These are phyloP conservation scores for Chloropsis hardwickii DNA, from an alignment of 2,113 vertebrate genomes.

Conservation along the genomic window DNA sequence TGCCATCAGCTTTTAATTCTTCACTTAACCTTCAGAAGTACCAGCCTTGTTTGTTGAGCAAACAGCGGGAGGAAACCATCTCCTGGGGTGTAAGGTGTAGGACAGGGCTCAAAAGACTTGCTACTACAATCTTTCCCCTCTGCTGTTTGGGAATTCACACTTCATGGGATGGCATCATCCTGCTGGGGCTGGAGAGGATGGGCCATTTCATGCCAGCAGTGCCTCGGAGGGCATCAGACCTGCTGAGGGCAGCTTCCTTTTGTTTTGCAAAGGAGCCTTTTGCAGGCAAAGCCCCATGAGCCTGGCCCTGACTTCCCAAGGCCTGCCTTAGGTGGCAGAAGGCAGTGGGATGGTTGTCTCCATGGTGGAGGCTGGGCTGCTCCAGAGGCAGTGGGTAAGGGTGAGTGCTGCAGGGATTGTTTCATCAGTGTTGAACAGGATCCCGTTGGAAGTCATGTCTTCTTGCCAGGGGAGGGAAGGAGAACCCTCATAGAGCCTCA, in stretches of 20 bases:
- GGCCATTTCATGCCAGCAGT: neutral
- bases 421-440: neutral
- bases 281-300: neutral
- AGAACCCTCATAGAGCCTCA: neutral
- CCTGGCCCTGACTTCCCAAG: neutral
- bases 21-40: neutral
- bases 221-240: neutral
- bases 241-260: neutral
- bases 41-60: neutral
- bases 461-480: neutral
- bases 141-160: neutral
- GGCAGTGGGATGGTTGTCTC: neutral
- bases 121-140: neutral
- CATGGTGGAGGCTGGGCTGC: neutral
- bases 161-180: neutral
- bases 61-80: neutral
- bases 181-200: neutral
- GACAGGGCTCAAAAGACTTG: neutral
- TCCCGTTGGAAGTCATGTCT: neutral
- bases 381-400: neutral
- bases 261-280: neutral
- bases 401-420: neutral
- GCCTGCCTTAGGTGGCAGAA: neutral
- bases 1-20: neutral
- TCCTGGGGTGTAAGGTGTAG: neutral